Evolutionary conservation across 2,797 vertebrate genomes (phyloP).

Genomic region (Carcharodon carcharias): DNA sequence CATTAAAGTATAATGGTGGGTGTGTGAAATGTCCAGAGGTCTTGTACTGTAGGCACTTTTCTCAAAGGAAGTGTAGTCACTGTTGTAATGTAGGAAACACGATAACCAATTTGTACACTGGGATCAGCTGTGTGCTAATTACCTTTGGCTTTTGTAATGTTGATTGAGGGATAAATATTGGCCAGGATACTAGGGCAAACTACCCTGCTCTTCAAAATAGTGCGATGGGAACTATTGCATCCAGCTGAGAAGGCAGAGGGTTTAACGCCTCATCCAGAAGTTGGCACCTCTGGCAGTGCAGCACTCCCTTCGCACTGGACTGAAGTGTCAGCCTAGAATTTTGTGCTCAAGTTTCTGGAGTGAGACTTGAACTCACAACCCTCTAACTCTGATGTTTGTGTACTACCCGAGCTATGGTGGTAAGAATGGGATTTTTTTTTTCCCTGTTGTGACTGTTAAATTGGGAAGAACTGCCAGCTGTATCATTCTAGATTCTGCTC

Average conservation of each 20-base stretch:
- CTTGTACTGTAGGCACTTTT: background rate
- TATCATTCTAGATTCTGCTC: background rate
- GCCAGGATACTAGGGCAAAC: background rate
- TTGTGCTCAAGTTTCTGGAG: background rate
- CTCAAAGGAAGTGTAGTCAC: background rate
- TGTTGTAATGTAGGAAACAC: background rate
- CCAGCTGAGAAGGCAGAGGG: background rate
- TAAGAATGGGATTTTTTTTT: background rate
- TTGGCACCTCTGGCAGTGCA: background rate
- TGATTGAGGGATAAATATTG: background rate
- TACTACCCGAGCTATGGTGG: too few species aligned
- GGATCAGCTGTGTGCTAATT: background rate
- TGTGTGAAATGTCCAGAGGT: background rate
- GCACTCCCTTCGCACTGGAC: background rate
- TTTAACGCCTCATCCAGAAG: too few species aligned
- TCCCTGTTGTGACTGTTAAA: background rate
- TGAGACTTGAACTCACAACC: background rate
- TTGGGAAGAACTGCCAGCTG: background rate
- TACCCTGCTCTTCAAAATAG: background rate
- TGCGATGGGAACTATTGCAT: background rate
- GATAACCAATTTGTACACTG: background rate
- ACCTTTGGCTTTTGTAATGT: background rate
- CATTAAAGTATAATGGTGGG: background rate
- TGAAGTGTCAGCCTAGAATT: too few species aligned
- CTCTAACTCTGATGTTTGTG: background rate